Conservation (phyloP, 2,888 invertebrate genomes). For the Ochlodes sylvanus region DNA sequence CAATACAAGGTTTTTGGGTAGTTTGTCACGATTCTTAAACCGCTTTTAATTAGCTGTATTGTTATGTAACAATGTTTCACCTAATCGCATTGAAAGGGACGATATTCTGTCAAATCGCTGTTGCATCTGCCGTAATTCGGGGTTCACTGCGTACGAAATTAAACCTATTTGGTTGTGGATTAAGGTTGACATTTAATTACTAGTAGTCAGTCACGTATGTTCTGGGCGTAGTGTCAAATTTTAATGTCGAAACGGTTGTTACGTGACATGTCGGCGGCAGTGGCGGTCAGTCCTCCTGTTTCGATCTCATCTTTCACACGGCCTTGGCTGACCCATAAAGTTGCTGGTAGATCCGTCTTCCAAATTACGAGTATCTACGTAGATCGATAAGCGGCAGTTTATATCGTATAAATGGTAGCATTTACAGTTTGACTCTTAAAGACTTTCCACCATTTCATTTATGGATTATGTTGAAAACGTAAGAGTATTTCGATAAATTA, state of each 20-base stretch:
- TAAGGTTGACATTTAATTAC: constrained; percentile 57
- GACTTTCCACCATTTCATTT: too few relatives aligned
- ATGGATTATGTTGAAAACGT: too few relatives aligned
- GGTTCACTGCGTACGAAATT: constrained; percentile 52
- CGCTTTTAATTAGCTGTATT: constrained; percentile 75
- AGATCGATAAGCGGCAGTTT: neutral
- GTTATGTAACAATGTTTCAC: constrained; percentile 65
- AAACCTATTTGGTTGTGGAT: constrained; percentile 51
- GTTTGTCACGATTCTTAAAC: constrained; percentile 60
- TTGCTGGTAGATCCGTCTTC: constrained; percentile 45
- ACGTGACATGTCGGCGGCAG: constrained; percentile 63
- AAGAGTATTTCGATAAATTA: too few relatives aligned
- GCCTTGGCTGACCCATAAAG: constrained; percentile 63
- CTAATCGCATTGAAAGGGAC: constrained; percentile 55
- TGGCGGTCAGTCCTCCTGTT: constrained; percentile 60
- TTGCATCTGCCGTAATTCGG: constrained; percentile 66
- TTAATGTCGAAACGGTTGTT: constrained; percentile 73
- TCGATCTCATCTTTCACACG: constrained; percentile 68
- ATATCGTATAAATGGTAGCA: neutral
- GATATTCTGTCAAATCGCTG: constrained; percentile 54
- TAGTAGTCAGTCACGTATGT: constrained; percentile 54
- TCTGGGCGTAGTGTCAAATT: constrained; percentile 73
- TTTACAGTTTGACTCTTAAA: too few relatives aligned
- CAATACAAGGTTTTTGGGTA: constrained; percentile 56
- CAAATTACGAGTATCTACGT: constrained; percentile 6